Evolutionary conservation across 2,888 invertebrate genomes (phyloP).

Genomic region (Kuschelorhynchus macadamiae): DNA sequence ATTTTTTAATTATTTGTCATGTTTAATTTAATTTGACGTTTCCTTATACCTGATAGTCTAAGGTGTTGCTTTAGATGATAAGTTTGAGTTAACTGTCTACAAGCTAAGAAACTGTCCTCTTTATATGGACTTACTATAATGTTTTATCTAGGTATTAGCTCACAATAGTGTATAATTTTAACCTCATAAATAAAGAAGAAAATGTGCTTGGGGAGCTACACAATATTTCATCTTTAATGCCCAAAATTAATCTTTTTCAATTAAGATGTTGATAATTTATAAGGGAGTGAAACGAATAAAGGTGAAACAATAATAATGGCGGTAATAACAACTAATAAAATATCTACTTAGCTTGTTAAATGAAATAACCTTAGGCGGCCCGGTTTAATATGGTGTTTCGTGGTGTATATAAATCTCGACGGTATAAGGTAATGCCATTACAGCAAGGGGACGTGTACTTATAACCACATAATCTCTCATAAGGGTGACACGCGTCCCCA

Average conservation of each 20-base stretch:
- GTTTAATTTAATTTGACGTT: too few relatives aligned
- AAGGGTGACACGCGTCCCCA: constrained; percentile 65
- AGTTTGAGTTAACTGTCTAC: too few relatives aligned
- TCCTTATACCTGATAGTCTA: too few relatives aligned
- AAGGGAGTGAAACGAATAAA: constrained; percentile 40
- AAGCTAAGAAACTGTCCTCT: too few relatives aligned
- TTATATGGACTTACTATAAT: too few relatives aligned
- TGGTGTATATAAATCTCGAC: constrained; percentile 50
- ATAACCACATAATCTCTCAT: constrained; percentile 67
- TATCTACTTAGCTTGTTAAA: constrained; percentile 51
- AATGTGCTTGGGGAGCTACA: not conserved
- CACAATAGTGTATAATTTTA: not conserved
- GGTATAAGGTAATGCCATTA: constrained; percentile 59
- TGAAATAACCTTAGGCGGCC: constrained; percentile 47
- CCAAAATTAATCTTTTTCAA: constrained; percentile 45
- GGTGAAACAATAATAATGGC: constrained; percentile 50
- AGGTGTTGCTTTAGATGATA: too few relatives aligned
- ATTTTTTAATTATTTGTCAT: too few relatives aligned
- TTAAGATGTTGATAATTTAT: constrained; percentile 47
- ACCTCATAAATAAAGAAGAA: not conserved
- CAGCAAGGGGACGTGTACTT: constrained; percentile 53
- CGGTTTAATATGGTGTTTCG: constrained; percentile 50
- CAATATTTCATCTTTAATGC: constrained; percentile 23
- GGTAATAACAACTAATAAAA: constrained; percentile 50
- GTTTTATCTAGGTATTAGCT: constrained; percentile 1